Conservation (phyloP, 2,113 vertebrate species). For the Himantopus leucocephalus region DNA sequence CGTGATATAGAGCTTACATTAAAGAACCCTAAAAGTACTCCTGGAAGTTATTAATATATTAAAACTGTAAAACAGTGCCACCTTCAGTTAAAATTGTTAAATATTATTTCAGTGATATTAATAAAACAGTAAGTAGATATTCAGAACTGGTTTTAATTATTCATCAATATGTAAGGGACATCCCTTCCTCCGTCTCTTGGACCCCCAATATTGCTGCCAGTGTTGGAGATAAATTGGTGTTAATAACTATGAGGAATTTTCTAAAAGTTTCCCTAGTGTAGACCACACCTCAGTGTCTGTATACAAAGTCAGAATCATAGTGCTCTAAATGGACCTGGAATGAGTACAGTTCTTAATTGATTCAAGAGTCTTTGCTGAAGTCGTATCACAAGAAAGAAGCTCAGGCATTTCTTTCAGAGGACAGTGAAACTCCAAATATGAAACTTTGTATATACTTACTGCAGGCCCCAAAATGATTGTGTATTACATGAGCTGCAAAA, state of each 20-base stretch:
- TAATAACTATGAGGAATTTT: background rate
- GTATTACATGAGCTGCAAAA: background rate
- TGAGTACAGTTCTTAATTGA: background rate
- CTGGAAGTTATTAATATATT: conserved; percentile 18
- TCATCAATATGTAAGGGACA: background rate
- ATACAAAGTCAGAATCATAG: background rate
- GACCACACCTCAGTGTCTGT: background rate
- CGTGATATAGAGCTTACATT: background rate
- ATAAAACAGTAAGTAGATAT: background rate
- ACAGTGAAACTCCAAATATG: background rate
- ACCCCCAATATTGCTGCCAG: background rate
- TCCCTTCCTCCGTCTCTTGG: background rate
- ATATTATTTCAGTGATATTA: background rate
- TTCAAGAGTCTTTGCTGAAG: background rate
- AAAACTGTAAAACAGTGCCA: conserved; percentile 66
- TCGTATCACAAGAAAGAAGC: background rate
- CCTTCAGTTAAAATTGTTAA: conserved; percentile 56
- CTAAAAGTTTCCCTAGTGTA: background rate
- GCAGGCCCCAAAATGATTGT: background rate
- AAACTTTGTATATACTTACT: background rate
- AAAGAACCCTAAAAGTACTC: background rate
- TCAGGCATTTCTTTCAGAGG: conserved; percentile 18
- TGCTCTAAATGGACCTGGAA: background rate
- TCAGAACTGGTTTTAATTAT: background rate
- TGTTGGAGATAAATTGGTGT: background rate